Evolutionary conservation across 2,113 vertebrate species (phyloP).

Genomic region (Aegotheles bennettii): DNA sequence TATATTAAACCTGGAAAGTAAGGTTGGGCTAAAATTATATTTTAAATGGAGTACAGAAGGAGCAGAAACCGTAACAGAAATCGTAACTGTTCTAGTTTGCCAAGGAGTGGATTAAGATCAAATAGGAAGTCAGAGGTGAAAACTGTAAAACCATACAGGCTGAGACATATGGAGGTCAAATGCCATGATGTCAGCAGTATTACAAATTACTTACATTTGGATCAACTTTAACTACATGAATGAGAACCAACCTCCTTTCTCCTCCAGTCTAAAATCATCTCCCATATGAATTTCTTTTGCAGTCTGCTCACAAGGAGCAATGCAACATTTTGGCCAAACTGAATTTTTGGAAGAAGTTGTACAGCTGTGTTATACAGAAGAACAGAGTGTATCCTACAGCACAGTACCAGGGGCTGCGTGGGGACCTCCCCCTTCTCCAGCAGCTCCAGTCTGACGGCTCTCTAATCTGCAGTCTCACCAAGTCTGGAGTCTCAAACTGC

Average conservation of each 20-base stretch:
- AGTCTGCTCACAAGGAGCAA: not conserved
- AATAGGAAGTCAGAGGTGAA: not conserved
- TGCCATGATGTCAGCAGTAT: not conserved
- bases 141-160: not conserved
- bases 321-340: not conserved
- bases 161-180: not conserved
- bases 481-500: not conserved
- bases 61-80: not conserved
- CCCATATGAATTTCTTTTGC: not conserved
- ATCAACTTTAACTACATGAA: not conserved
- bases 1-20: not conserved
- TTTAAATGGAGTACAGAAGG: not conserved
- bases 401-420: fast-evolving
- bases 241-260: not conserved
- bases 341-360: not conserved
- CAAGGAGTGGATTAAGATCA: not conserved
- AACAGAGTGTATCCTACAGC: not conserved
- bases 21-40: not conserved
- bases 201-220: not conserved
- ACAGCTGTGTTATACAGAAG: not conserved
- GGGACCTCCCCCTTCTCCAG: not conserved
- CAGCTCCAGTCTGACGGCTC: not conserved
- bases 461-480: not conserved
- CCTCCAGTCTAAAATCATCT: not conserved
- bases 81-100: not conserved